These are phyloP conservation scores for Nebria ingens DNA, from an alignment of 1,140 invertebrate genomes.

Conservation along the genomic window DNA sequence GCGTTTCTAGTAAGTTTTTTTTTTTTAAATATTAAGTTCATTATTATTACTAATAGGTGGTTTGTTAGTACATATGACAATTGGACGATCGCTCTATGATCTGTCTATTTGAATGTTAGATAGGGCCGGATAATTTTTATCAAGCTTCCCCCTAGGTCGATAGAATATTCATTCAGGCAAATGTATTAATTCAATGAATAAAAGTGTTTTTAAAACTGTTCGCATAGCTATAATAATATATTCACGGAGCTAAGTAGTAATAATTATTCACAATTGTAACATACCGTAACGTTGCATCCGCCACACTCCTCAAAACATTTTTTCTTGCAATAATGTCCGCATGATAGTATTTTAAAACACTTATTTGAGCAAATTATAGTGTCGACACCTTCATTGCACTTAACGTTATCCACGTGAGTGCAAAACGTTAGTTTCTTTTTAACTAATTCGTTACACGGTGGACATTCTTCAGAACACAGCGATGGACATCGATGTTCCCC, in stretches of 20 bases:
- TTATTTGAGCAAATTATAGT: constrained; percentile 26
- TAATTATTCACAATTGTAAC: no score
- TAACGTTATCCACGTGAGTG: constrained; percentile 27
- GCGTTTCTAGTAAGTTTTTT: neutral
- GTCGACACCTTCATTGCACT: constrained; percentile 28
- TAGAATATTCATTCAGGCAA: neutral
- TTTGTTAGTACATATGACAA: no score
- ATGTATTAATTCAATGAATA: neutral
- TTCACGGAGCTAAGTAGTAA: constrained; percentile 15
- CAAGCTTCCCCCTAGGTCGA: neutral
- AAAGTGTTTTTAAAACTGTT: neutral
- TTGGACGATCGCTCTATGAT: no score
- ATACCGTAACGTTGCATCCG: constrained; percentile 21
- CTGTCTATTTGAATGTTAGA: neutral
- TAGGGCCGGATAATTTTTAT: neutral
- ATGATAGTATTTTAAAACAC: constrained; percentile 31
- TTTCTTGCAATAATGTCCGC: constrained; percentile 35
- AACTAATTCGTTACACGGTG: constrained; percentile 31
- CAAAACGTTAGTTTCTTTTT: constrained; percentile 31
- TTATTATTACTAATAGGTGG: no score
- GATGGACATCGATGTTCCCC: constrained; percentile 34
- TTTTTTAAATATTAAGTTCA: neutral
- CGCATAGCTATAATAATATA: neutral
- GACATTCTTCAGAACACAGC: constrained; percentile 36
- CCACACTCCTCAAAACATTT: constrained; percentile 32